Evolutionary conservation across 2,888 invertebrate species (phyloP), one percentile per base, ranked within the genome.

Genomic region (Caenorhabditis virilis): DNA sequence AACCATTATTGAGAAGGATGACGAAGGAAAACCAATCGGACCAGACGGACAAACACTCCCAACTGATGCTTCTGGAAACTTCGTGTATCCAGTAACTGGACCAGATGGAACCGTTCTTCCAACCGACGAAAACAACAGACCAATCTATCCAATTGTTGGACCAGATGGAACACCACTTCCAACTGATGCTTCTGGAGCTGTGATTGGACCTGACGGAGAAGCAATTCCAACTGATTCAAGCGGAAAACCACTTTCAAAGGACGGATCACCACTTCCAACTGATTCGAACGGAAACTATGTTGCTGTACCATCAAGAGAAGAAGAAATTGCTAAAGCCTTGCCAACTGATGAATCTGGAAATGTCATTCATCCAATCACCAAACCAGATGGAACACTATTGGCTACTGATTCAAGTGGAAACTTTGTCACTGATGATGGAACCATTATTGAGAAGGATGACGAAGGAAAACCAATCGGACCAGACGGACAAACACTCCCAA

Each of bases 401-500:
- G 33, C 53, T 6, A 64, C 57, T 13, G 64, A 58, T 36, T 42
- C 53, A 16, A 26, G 45, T 26, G 64, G 59, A 45, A 39, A 64
- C 20, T 48, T 68, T 20, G 61, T 57, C 35, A 30, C 64, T 20
- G 69, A 72, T 20, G 77, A 77, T 26, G 59, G 59, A 46, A 16
- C 45, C 15, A 48, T 48, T 11, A 53, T 63, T 35, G 25, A 22
- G 13, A 57, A 36, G 13, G 52, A 57, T 55, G 46, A 50, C 23
- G 54, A 55, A 5, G 67, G 69, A 26, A 46, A 53, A 45, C 53
- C 63, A 30, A 47, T 76, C 39, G 75, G 75, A 18, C 54, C 75
- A 15, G 75, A 75, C 46, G 71, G 72, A 36, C 63, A 60, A 5
- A 69, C 69, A 3, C 50, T 75, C 38, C 62, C 62, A 23, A 66